These are phyloP conservation scores for Sitobion miscanthi DNA, from an alignment of 1,140 invertebrate species.

Conservation along the genomic window DNA sequence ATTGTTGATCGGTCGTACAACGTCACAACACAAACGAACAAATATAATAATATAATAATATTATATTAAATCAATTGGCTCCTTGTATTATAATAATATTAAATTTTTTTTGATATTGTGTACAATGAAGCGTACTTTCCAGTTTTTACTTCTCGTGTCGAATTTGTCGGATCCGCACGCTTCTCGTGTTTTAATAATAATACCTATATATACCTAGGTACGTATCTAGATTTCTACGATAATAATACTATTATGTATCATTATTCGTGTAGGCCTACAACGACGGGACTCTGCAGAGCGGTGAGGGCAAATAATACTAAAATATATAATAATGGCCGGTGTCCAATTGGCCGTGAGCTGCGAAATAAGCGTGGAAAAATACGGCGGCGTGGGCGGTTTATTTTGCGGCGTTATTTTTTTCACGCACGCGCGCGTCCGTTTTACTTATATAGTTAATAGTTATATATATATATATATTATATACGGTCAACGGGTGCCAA, in stretches of 20 bases:
- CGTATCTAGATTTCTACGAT: not conserved
- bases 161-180: not conserved
- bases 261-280: not conserved
- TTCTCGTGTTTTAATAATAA: not conserved
- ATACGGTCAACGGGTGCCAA: conserved; percentile 37
- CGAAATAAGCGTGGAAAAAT: conserved; percentile 38
- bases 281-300: not conserved
- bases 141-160: not conserved
- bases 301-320: not conserved
- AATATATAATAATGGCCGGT: not conserved
- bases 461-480: not conserved
- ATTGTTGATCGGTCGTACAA: too few relatives aligned
- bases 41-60: not conserved
- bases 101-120: not conserved
- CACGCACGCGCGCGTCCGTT: not conserved
- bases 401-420: conserved; percentile 19
- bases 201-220: not conserved
- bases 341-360: conserved; percentile 30
- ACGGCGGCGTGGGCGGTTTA: conserved; percentile 21
- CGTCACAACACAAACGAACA: too few relatives aligned
- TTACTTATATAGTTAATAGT: not conserved
- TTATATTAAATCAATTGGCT: not conserved
- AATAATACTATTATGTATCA: not conserved
- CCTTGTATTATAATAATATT: not conserved
- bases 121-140: not conserved